Percentiles rank a stretch among this genome's conserved stretches.
Conservation (phyloP, 2,888 invertebrate species). For the Dromius quadrimaculatus region DNA sequence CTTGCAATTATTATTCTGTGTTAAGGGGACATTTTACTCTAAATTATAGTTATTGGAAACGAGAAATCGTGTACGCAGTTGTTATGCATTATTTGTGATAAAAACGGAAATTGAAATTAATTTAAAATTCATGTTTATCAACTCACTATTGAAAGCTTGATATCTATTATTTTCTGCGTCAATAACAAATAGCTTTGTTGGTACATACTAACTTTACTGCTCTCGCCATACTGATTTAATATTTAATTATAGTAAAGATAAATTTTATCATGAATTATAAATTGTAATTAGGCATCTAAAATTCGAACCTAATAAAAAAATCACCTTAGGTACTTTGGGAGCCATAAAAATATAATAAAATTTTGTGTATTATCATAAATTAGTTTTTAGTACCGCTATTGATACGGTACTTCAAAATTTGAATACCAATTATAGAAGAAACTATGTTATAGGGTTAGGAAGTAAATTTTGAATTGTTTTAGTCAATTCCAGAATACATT, state of each 20-base stretch:
- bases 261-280: constrained; percentile 20
- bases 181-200: constrained; percentile 13
- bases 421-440: no score
- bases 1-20: constrained; percentile 27
- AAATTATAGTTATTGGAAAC: constrained; percentile 36
- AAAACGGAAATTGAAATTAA: constrained; percentile 20
- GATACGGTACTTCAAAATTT: no score
- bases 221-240: background rate
- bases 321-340: constrained; percentile 19
- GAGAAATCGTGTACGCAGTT: constrained; percentile 18
- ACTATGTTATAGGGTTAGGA: no score
- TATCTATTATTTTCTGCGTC: constrained; percentile 11
- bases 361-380: constrained; percentile 25
- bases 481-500: no score
- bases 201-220: constrained; percentile 4
- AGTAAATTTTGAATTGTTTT: no score
- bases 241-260: no score
- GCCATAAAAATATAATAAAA: constrained; percentile 17
- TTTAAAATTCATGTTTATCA: constrained; percentile 20
- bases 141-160: background rate
- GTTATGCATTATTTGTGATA: constrained; percentile 19
- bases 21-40: constrained; percentile 31
- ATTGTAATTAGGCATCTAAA: constrained; percentile 24
- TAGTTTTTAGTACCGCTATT: no score
- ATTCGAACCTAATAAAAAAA: constrained; percentile 7